Conservation (phyloP, 2,797 vertebrate species). For the Hydrophis major region DNA sequence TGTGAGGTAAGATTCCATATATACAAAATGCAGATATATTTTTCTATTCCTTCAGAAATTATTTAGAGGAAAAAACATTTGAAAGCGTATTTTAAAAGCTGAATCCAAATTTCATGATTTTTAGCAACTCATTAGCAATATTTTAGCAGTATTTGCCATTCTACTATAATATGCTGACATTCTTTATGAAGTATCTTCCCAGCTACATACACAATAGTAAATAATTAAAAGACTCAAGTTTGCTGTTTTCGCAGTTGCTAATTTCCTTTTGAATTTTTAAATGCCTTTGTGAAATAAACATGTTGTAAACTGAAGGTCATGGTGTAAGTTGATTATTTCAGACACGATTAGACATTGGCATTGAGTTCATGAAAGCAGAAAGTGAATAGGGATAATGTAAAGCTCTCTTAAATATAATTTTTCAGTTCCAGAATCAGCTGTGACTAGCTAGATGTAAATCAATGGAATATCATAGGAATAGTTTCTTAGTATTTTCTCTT, state of each 20-base stretch:
- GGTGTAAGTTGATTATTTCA: slow-evolving; percentile 11
- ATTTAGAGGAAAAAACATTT: not conserved
- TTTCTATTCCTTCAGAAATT: not conserved
- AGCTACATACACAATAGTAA: slow-evolving; percentile 15
- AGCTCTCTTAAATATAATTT: not conserved
- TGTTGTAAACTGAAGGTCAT: slow-evolving; percentile 28
- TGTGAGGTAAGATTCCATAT: not conserved
- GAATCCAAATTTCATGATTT: not conserved
- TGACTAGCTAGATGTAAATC: not conserved
- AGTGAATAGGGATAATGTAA: not conserved
- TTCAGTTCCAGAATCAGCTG: not conserved
- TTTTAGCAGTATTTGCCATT: not conserved
- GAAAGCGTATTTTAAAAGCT: not conserved
- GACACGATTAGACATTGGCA: not conserved
- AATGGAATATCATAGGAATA: not conserved
- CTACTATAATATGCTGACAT: slow-evolving; percentile 25
- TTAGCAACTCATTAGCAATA: slow-evolving; percentile 1
- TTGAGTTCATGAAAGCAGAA: not conserved
- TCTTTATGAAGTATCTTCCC: slow-evolving; percentile 24
- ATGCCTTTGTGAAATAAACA: slow-evolving; percentile 36
- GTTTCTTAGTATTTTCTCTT: not conserved
- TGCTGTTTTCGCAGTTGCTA: slow-evolving; percentile 7
- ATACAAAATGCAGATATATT: not conserved
- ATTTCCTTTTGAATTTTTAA: slow-evolving; percentile 31
- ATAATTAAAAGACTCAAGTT: slow-evolving; percentile 22